phyloP scores from a whole-genome alignment of 2,113 vertebrate genomes.

The Bungarus multicinctus region DNA sequence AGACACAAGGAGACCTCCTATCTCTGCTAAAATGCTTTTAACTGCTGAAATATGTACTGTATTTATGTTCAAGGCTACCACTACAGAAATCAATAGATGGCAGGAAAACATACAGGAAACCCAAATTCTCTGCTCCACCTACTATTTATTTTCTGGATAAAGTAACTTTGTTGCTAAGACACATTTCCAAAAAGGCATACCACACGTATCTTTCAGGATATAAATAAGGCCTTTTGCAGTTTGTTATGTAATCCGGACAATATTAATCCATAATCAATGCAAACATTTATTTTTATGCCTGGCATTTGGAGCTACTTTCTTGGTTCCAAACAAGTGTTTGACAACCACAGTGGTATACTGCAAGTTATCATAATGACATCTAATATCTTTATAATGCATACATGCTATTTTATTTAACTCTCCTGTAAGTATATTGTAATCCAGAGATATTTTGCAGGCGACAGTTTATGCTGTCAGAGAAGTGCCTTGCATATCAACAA shows the following conservation, averaged over 20 bases:
- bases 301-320: background rate
- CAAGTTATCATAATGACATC: background rate
- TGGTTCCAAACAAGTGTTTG: background rate
- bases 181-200: background rate
- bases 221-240: background rate
- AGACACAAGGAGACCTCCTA: background rate
- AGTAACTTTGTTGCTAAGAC: background rate
- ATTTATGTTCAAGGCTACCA: background rate
- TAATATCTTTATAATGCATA: background rate
- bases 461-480: background rate
- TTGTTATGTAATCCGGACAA: background rate
- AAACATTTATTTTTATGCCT: background rate
- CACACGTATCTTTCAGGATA: background rate
- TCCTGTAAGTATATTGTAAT: background rate
- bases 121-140: background rate
- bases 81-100: background rate
- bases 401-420: background rate
- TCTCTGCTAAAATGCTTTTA: background rate
- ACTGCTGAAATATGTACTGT: background rate
- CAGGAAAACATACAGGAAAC: background rate
- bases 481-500: background rate
- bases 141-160: background rate
- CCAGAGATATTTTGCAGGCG: background rate
- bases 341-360: background rate
- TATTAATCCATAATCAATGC: background rate